These are phyloP conservation scores for Delichon dasypus DNA, from an alignment of 2,797 vertebrate species.

Conservation along the genomic window DNA sequence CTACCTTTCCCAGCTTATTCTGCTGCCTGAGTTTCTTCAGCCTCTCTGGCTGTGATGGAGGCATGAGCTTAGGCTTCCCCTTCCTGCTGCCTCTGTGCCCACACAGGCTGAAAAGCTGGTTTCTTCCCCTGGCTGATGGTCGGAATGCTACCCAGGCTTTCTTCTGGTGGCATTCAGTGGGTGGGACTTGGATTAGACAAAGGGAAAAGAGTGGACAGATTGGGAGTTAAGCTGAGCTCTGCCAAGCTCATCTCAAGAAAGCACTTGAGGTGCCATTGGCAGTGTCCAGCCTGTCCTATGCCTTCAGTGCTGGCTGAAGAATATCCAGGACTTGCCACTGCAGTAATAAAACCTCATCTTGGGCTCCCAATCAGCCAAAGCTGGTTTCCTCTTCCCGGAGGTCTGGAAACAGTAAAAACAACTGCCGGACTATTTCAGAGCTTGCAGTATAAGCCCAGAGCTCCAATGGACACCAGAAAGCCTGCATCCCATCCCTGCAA, in stretches of 20 bases:
- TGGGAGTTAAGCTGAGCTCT: background rate
- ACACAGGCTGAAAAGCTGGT: background rate
- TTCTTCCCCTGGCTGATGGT: background rate
- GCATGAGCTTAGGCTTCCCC: background rate
- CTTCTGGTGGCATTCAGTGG: background rate
- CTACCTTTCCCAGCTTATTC: background rate
- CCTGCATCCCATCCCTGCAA: background rate
- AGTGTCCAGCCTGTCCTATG: background rate
- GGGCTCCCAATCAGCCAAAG: background rate
- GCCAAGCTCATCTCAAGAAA: constrained; percentile 38
- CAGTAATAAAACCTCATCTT: background rate
- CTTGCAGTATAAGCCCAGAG: background rate
- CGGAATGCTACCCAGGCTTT: background rate
- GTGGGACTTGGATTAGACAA: background rate
- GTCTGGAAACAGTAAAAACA: background rate
- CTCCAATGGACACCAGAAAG: background rate
- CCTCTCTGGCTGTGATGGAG: background rate
- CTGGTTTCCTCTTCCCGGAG: background rate
- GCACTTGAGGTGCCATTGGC: background rate
- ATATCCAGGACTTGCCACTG: background rate
- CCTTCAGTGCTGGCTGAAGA: background rate
- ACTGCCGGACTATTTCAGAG: background rate
- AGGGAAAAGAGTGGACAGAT: constrained; percentile 15
- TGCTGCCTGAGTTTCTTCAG: background rate
- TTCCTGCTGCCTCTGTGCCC: background rate